These are phyloP conservation scores for Chaetops frenatus DNA, from an alignment of 2,113 vertebrate genomes.

Conservation along the genomic window DNA sequence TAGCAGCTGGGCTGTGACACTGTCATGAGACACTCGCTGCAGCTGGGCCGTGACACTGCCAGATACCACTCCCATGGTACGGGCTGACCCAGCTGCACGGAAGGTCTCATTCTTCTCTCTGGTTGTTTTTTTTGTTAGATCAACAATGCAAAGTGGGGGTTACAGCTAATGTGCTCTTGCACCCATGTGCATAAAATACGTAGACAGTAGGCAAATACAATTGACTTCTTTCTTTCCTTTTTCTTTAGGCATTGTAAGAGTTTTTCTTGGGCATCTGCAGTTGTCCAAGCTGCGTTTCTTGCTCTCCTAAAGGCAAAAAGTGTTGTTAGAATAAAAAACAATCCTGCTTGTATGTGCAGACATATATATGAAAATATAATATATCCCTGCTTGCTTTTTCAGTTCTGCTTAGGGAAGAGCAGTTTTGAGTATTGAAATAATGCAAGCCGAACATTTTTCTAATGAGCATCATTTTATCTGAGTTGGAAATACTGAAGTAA, in stretches of 20 bases:
- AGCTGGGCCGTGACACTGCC: slow-evolving; percentile 51
- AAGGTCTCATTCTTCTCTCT: slow-evolving; percentile 43
- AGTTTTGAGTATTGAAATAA: not conserved
- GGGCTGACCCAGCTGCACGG: slow-evolving; percentile 56
- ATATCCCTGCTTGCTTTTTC: not conserved
- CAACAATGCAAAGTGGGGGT: not conserved
- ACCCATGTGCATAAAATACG: not conserved
- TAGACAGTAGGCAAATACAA: not conserved
- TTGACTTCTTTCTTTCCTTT: not conserved
- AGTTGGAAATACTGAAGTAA: slow-evolving; percentile 22
- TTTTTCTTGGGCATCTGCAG: not conserved
- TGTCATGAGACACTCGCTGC: slow-evolving; percentile 7
- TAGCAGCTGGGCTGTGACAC: slow-evolving; percentile 14
- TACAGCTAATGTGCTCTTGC: not conserved
- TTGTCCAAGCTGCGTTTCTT: not conserved
- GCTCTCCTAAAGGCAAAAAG: not conserved
- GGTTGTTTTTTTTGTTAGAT: not conserved
- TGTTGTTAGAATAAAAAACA: not conserved
- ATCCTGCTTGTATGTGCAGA: not conserved
- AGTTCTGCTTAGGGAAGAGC: not conserved
- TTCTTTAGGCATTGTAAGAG: not conserved
- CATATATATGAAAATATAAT: not conserved
- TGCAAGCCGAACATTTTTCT: slow-evolving; percentile 35
- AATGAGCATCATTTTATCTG: slow-evolving; percentile 42
- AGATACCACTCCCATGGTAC: not conserved